These are phyloP conservation scores for Erannis defoliaria DNA, from an alignment of 2,888 invertebrate genomes.

Conservation along the genomic window DNA sequence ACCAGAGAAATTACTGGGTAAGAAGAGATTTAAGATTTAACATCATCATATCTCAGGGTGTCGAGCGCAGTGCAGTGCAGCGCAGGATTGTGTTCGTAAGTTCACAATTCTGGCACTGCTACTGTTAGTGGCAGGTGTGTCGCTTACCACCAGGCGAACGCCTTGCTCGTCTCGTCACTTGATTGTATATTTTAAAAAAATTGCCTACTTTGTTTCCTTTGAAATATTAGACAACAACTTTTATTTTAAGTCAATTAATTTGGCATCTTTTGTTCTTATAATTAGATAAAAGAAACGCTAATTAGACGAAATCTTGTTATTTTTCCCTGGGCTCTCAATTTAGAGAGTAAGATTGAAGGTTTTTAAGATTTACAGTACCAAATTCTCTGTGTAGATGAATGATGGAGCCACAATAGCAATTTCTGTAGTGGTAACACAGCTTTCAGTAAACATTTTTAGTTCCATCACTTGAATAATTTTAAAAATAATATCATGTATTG, in stretches of 20 bases:
- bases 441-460: neutral
- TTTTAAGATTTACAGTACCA: slow-evolving; percentile 8
- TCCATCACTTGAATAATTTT: neutral
- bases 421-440: neutral
- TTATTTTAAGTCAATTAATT: slow-evolving; percentile 18
- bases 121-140: no score
- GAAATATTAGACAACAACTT: neutral
- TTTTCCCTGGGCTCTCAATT: slow-evolving; percentile 22
- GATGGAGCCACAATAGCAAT: neutral
- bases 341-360: slow-evolving; percentile 7
- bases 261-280: slow-evolving; percentile 6
- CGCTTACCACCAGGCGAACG: no score
- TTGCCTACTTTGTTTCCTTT: slow-evolving; percentile 8
- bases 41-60: no score
- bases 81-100: no score
- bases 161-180: no score
- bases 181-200: no score
- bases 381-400: neutral
- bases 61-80: no score
- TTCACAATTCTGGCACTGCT: no score
- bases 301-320: slow-evolving; percentile 14
- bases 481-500: neutral
- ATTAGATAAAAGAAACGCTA: slow-evolving; percentile 13
- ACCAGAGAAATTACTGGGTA: no score
- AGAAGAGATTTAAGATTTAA: no score